Evolutionary conservation across 1,140 invertebrate species (phyloP), one percentile per base, ranked within the genome.

Genomic region (Thalassaphorura encarpata): DNA sequence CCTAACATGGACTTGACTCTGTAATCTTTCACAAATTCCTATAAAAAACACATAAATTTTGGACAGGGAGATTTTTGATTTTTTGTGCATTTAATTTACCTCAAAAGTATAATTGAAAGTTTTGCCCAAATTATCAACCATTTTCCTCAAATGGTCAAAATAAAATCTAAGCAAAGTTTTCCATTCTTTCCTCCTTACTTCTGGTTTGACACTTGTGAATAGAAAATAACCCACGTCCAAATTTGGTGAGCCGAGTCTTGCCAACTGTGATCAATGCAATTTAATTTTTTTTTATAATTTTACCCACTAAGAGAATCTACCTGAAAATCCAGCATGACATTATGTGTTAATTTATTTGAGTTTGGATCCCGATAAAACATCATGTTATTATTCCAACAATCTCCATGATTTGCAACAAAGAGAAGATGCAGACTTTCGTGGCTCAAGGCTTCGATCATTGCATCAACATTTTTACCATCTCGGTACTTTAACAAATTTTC

Each of bases 341-440:
- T 8, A 6, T 52, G 3, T 3, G 11, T 28, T 3, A 16, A 11
- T 11, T 21, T 18, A 23, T 24, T 36, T n/a, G 19, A 13, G 26
- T 23, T 23, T 18, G 39, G 19, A 29, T 52, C 50, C 8, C 13
- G 16, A 6, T 41, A 11, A 21, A 52, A 52, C 15, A 52, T n/a
- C 31, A 40, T 21, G 29, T 52, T 52, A 31, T 52, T 52, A 21
- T 39, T 41, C 50, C 50, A 52, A 24, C 33, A 52, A 26, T 52
- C 50, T 3, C 50, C 50, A 28, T 52, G 50, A 19, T 48, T 40
- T 15, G 6, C 16, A 42, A 29, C 36, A 3, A n/a, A 36, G 16
- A 5, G n/a, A 13, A 36, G 13, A 16, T 36, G 5, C 31, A 11
- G 33, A 36, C 33, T 36, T 36, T 36, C 5, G 48, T 51, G 48